Conservation (phyloP, 2,888 invertebrate genomes). For the Lottia scabra region DNA sequence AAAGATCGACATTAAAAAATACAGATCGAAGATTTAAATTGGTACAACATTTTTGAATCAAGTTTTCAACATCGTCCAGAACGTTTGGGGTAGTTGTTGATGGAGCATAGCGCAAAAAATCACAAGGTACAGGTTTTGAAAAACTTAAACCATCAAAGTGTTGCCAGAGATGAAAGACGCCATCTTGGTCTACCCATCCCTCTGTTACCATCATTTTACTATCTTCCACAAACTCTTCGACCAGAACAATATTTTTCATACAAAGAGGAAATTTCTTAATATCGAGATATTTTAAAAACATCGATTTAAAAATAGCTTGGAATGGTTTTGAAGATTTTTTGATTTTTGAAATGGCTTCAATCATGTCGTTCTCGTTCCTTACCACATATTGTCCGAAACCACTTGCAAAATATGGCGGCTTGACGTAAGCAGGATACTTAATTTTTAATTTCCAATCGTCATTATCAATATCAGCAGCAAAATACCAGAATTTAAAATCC, state of each 20-base stretch:
- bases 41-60: not conserved
- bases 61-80: not conserved
- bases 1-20: not conserved
- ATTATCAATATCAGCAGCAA: not conserved
- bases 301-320: not conserved
- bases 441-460: not conserved
- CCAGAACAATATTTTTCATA: not conserved
- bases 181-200: not conserved
- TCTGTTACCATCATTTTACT: not conserved
- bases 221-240: not conserved
- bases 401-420: not conserved
- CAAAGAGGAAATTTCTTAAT: not conserved
- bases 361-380: not conserved
- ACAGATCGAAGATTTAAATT: not conserved
- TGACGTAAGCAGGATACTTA: not conserved
- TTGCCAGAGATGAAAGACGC: not conserved
- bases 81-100: not conserved
- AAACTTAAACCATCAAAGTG: not conserved
- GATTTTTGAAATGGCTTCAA: not conserved
- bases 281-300: not conserved
- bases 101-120: not conserved
- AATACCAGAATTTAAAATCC: not conserved
- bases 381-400: not conserved
- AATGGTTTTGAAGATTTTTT: not conserved
- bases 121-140: not conserved